Base-by-base conservation (phyloP, 2,797 vertebrate species). In the Odontamblyopus lacepedii region DNA sequence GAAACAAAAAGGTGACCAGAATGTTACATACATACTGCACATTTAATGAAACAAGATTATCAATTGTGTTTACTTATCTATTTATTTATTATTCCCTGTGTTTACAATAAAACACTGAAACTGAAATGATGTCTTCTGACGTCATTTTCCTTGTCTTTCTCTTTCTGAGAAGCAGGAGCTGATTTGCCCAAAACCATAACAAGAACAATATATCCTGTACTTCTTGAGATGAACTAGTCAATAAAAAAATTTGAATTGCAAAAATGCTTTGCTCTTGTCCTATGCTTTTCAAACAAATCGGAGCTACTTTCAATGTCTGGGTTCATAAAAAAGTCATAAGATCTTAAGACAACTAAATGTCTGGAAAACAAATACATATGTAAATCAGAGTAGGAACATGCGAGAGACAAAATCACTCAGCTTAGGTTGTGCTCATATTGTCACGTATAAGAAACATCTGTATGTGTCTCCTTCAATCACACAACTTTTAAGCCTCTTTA, bases 191-290 rank as follows among this genome's bases (percentile, higher is more conserved):
- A 56, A 77, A 60, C 63, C 30, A 79, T 69, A 56, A 71, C 76
- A 29, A 70, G 50, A 9, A n/a, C 53, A 70, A 44, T 53, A 76
- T 63, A 56, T 60, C 61, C n/a, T n/a, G 18, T 23, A 67, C 67
- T 60, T 83, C 83, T 87, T 85, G 61, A 70, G 73, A 79, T 69
- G 44, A 81, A 67, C 26, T 51, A 75, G 81, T 71, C 48, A 78
- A 85, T 69, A 77, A 79, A 86, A 83, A 27, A 23, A 88, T 94
- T 93, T 94, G 92, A 87, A 90, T 89, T 92, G 91, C 92, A 94
- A 93, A 93, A 73, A 44, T 26, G 18, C 51, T 68, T 71, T 71
- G 80, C 78, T 83, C 75, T 77, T 75, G 69, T 85, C 82, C 88
- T 87, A 70, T 79, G 85, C 79, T 85, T 80, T 79, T 59, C 73